Base-by-base conservation (phyloP, 2,113 vertebrate species). In the Onychostruthus taczanowskii region DNA sequence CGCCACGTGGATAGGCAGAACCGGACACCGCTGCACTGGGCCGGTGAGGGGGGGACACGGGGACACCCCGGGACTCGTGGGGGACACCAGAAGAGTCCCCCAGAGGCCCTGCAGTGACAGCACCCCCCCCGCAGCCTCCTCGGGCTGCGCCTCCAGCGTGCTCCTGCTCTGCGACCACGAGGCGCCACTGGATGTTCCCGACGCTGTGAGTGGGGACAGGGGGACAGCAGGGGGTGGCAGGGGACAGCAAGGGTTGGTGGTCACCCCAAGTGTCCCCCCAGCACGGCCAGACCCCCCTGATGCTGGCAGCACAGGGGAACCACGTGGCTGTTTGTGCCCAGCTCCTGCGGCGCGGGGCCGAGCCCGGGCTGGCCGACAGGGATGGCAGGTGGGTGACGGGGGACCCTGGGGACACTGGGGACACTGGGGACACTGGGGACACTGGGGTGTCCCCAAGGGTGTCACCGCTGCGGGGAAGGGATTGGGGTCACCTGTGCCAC, bases 1-100 rank as follows among this genome's bases (percentile, higher is more conserved):
- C 43, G 96, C n/a, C 97, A 96, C 5, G 87, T 96, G 66, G 98
- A 98, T 10, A 31, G 89, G 41, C 97, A 97, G 80, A 96, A 95
- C 41, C 97, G 98, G 5, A 98, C 97, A 4, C 98, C 98, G 1
- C 78, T 98, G 77, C 98, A 98, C 86, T 98, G 98, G 97, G 98
- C 98, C 7, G 98, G 98, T 98, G 87, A 88, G 76, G 16, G 4
- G 5, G 85, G 63, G 10, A 43, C 75, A 35, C 4, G 9, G 85
- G 67, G 76, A 64, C 85, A 73, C 31, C 43, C 58, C 9, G 21
- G 75, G 56, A 14, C 2, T 41, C 6, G 0, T 2, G 47, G 56
- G 84, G 85, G 56, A 87, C 85, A 56, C 47, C 28, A n/a, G 30
- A 30, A 20, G 30, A 20, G 21, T 27, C 35, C 70, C 64, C 78